Evolutionary conservation across 2,888 invertebrate genomes (phyloP).

Genomic region (Selenia dentaria): DNA sequence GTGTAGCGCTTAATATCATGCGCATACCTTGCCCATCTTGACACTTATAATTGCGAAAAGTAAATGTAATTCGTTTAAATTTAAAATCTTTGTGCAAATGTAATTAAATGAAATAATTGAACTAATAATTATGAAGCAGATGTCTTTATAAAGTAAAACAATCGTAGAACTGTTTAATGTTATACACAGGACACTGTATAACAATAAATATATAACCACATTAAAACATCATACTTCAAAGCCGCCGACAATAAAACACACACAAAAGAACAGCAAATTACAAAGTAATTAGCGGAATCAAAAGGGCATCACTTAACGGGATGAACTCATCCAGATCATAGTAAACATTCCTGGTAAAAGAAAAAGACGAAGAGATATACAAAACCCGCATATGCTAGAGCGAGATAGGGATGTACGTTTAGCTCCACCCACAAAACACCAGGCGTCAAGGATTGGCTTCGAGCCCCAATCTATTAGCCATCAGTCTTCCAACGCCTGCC

Average conservation of each 20-base stretch:
- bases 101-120: too few relatives aligned
- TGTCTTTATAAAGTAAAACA: too few relatives aligned
- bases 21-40: too few relatives aligned
- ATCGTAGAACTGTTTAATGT: too few relatives aligned
- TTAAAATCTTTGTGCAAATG: too few relatives aligned
- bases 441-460: constrained; percentile 70
- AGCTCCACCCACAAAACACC: constrained; percentile 63
- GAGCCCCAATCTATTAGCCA: constrained; percentile 60
- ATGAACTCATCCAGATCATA: constrained; percentile 76
- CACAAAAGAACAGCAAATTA: constrained; percentile 38
- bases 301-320: constrained; percentile 56
- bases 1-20: too few relatives aligned
- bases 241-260: constrained; percentile 10
- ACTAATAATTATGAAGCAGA: too few relatives aligned
- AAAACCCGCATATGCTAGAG: constrained; percentile 28
- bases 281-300: constrained; percentile 59
- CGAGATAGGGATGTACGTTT: constrained; percentile 41
- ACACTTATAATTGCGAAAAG: too few relatives aligned
- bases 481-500: constrained; percentile 74
- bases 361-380: constrained; percentile 43
- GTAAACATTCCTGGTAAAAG: constrained; percentile 57
- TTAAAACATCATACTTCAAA: too few relatives aligned
- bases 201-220: too few relatives aligned
- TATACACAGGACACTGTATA: too few relatives aligned
- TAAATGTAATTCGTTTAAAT: too few relatives aligned